Conservation (phyloP, 2,888 invertebrate genomes). For the Temnothorax rugatulus region DNA sequence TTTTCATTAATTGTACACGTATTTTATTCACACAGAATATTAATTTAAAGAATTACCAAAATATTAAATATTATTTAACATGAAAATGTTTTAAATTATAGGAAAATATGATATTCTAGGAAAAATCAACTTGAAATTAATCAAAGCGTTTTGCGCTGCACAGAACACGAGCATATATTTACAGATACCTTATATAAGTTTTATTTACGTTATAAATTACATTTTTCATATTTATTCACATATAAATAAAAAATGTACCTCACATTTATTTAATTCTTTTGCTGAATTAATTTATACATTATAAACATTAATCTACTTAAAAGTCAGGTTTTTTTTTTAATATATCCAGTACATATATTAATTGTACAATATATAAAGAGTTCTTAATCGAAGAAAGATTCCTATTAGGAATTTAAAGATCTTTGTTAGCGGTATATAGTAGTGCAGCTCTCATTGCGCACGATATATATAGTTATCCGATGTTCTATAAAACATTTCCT, state of each 20-base stretch:
- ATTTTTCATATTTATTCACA: not conserved
- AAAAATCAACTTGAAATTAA: conserved; percentile 2
- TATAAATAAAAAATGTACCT: conserved; percentile 8
- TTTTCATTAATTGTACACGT: not conserved
- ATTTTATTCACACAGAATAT: not conserved
- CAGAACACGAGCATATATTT: not conserved
- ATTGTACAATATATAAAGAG: not conserved
- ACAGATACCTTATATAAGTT: conserved; percentile 4
- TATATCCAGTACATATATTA: not conserved
- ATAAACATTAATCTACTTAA: not conserved
- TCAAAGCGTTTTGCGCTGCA: not conserved
- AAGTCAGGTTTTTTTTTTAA: not conserved
- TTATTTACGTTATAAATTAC: conserved; percentile 6
- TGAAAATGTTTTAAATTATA: not conserved
- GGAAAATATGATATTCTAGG: not conserved
- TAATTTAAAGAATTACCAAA: not conserved
- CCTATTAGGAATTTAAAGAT: not conserved
- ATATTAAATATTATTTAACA: conserved; percentile 9
- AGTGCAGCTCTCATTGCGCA: not conserved
- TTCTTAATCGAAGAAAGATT: not conserved
- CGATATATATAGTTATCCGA: not conserved
- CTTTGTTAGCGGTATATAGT: not conserved
- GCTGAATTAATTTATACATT: not conserved
- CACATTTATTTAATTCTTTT: not conserved
- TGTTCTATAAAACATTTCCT: conserved; percentile 29